phyloP scores from a whole-genome alignment of 2,888 invertebrate genomes.

The Synanthedon tipuliformis region DNA sequence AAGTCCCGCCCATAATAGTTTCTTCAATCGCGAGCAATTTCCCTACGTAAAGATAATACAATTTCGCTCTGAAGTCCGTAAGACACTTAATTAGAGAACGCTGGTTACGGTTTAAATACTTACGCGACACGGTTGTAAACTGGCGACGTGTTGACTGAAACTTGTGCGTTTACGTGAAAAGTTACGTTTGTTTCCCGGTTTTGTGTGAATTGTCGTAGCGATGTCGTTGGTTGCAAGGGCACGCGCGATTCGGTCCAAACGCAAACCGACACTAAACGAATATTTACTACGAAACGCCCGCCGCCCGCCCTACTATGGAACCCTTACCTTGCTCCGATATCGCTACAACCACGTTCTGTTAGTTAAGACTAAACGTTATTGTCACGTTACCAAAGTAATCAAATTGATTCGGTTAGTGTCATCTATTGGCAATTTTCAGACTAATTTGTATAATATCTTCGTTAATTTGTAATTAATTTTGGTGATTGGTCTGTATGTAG shows the following conservation, averaged over 20 bases:
- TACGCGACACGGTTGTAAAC: slow-evolving; percentile 13
- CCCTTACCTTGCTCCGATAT: slow-evolving; percentile 8
- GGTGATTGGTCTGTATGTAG: too few relatives aligned
- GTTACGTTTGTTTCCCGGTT: background rate
- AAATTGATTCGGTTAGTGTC: too few relatives aligned
- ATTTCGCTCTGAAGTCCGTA: background rate
- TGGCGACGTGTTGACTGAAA: slow-evolving; percentile 2
- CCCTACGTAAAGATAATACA: background rate
- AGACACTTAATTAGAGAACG: background rate
- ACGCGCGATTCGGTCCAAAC: slow-evolving; percentile 6
- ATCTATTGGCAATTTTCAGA: too few relatives aligned
- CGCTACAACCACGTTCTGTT: too few relatives aligned
- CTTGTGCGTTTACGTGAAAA: background rate
- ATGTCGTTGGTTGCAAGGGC: background rate
- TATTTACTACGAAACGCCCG: slow-evolving; percentile 13
- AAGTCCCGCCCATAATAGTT: too few relatives aligned
- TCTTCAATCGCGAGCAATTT: background rate
- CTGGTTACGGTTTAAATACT: slow-evolving; percentile 8
- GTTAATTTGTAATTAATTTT: too few relatives aligned
- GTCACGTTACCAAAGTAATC: too few relatives aligned
- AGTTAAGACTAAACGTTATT: too few relatives aligned
- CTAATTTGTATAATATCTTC: too few relatives aligned
- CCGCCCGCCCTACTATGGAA: slow-evolving; percentile 18
- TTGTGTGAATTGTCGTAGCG: background rate
- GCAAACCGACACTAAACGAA: slow-evolving; percentile 6